Evolutionary conservation across 2,888 invertebrate genomes (phyloP).

Genomic region (Sussaba pulchella): DNA sequence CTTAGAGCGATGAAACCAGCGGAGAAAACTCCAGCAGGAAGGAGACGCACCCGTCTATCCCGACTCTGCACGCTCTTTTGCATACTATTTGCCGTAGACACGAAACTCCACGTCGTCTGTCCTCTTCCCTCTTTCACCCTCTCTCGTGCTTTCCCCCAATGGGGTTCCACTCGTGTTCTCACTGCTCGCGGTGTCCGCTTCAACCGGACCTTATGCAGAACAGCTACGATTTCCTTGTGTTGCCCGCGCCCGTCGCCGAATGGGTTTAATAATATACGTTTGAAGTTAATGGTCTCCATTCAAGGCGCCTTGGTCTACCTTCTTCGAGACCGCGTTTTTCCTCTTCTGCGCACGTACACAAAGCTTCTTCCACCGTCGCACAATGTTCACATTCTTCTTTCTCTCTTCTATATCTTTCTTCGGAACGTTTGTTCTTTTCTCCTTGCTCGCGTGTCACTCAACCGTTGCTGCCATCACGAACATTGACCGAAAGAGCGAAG

Average conservation of each 20-base stretch:
- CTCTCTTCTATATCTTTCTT: constrained; percentile 16
- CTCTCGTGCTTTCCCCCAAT: constrained; percentile 37
- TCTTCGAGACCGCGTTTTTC: constrained; percentile 17
- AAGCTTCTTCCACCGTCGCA: constrained; percentile 23
- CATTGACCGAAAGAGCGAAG: not conserved
- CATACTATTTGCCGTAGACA: constrained; percentile 35
- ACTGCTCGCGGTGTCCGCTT: constrained; percentile 30
- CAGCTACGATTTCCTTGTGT: constrained; percentile 73
- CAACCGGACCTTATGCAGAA: constrained; percentile 75
- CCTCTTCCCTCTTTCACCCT: constrained; percentile 17
- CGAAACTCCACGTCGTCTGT: constrained; percentile 35
- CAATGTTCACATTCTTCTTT: constrained; percentile 68
- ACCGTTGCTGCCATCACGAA: not conserved
- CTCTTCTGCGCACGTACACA: constrained; percentile 25
- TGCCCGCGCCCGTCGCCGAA: constrained; percentile 67
- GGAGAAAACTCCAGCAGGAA: constrained; percentile 6
- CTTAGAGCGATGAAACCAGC: constrained; percentile 13
- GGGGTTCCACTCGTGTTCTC: constrained; percentile 19
- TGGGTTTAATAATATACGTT: constrained; percentile 78
- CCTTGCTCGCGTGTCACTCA: constrained; percentile 71
- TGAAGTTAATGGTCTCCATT: constrained; percentile 79
- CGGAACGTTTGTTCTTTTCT: not conserved
- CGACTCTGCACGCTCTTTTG: constrained; percentile 33
- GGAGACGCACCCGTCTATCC: not conserved
- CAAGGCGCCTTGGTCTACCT: constrained; percentile 71